phyloP scores from a whole-genome alignment of 2,888 invertebrate genomes.

The Labia minor region DNA sequence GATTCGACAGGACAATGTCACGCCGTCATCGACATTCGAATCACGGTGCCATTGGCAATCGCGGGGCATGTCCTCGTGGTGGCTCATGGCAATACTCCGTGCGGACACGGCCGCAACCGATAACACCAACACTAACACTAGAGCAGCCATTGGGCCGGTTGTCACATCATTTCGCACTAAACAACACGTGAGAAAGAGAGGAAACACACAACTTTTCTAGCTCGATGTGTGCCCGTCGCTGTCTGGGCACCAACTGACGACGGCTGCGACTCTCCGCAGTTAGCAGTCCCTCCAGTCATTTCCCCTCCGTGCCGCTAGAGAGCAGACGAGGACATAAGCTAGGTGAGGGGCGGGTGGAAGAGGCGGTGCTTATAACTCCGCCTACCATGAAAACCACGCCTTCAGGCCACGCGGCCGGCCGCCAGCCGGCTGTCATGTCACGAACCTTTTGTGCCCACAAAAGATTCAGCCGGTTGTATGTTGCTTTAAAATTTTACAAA shows the following conservation, averaged over 20 bases:
- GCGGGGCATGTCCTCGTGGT: conserved; percentile 49
- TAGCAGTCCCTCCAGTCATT: background rate
- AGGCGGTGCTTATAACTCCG: background rate
- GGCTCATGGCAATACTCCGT: conserved; percentile 23
- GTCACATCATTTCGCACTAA: background rate
- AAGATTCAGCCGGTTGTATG: too few species aligned
- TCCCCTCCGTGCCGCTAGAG: background rate
- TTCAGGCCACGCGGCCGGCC: background rate
- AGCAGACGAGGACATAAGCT: background rate
- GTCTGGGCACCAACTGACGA: background rate
- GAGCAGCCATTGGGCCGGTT: conserved; percentile 9
- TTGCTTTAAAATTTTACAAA: too few species aligned
- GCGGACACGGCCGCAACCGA: conserved; percentile 1
- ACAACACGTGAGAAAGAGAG: background rate
- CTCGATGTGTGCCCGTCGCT: background rate
- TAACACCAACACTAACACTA: conserved; percentile 29
- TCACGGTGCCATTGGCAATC: conserved; percentile 59
- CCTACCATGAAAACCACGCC: background rate
- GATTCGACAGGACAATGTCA: conserved; percentile 47
- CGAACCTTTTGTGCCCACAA: background rate
- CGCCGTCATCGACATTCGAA: conserved; percentile 38
- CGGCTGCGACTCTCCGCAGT: background rate
- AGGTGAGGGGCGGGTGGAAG: background rate
- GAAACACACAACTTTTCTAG: background rate
- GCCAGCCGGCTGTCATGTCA: background rate